A percentile compares a stretch with the other conserved stretches of the same genome.
Conservation (phyloP, 2,888 invertebrate genomes). For the Phanerotoma sp. region DNA sequence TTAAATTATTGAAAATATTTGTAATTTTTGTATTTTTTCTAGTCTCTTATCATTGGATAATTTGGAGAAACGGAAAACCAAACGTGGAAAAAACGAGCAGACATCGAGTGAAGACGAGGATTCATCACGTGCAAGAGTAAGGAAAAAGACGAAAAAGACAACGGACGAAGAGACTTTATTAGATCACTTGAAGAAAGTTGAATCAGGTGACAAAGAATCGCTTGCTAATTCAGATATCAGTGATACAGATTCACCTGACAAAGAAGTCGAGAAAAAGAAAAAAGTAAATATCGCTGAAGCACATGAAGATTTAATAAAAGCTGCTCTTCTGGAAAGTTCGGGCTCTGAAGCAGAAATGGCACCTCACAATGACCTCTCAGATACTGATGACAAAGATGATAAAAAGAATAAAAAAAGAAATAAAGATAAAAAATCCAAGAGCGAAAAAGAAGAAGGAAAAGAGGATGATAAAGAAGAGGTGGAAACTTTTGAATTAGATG, state of each 20-base stretch:
- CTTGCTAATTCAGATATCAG: not conserved
- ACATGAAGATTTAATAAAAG: slow-evolving; percentile 15
- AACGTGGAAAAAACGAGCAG: slow-evolving; percentile 25
- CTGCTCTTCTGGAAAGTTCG: slow-evolving; percentile 26
- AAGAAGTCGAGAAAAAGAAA: not conserved
- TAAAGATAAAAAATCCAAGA: not conserved
- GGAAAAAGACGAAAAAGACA: slow-evolving; percentile 29
- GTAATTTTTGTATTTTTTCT: slow-evolving; percentile 10
- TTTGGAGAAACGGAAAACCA: slow-evolving; percentile 39
- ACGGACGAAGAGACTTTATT: slow-evolving; percentile 40
- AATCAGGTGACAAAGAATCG: not conserved
- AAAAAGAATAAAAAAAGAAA: slow-evolving; percentile 13
- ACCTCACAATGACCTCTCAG: not conserved
- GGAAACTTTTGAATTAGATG: too few relatives aligned
- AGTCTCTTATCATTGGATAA: slow-evolving; percentile 34
- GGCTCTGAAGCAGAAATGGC: slow-evolving; percentile 19
- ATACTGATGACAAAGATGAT: not conserved
- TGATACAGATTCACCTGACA: slow-evolving; percentile 22
- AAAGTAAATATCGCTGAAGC: slow-evolving; percentile 2
- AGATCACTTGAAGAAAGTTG: slow-evolving; percentile 39
- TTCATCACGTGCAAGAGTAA: slow-evolving; percentile 12
- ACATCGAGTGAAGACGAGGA: slow-evolving; percentile 25
- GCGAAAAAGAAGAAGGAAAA: slow-evolving; percentile 11
- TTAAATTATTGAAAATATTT: slow-evolving; percentile 20
- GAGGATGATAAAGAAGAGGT: slow-evolving; percentile 5